phyloP scores from a whole-genome alignment of 2,113 vertebrate genomes.

The Acrocephalus arundinaceus region DNA sequence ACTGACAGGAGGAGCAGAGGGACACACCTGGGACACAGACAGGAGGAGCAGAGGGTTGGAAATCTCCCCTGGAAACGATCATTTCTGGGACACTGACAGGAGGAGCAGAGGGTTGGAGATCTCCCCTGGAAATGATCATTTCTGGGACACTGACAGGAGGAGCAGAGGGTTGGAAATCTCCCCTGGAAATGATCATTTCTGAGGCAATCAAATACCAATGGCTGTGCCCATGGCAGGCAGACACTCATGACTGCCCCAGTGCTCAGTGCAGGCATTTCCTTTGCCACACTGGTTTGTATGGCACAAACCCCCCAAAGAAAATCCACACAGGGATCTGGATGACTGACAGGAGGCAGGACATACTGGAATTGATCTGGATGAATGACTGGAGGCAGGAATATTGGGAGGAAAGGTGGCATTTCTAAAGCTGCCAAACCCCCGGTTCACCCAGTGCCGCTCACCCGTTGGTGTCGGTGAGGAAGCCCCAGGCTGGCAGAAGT shows the following conservation, averaged over 20 bases:
- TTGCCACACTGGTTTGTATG: rapidly evolving
- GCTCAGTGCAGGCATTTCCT: no score
- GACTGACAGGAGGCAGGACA: not conserved
- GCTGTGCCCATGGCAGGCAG: not conserved
- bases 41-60: no score
- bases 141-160: conserved; percentile 19
- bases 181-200: not conserved
- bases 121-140: no score
- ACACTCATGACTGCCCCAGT: not conserved
- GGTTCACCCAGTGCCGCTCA: not conserved
- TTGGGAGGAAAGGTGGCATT: not conserved
- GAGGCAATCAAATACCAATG: not conserved
- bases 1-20: no score
- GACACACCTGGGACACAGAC: no score
- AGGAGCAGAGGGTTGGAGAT: no score
- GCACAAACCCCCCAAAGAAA: not conserved
- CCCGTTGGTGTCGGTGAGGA: conserved; percentile 57
- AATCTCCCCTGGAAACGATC: no score
- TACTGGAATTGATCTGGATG: not conserved
- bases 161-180: not conserved
- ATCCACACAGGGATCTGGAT: not conserved
- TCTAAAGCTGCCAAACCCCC: not conserved
- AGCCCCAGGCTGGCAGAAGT: conserved; percentile 82
- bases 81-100: no score
- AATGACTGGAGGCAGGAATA: not conserved